phyloP scores from a whole-genome alignment of 2,888 invertebrate species.

The Pseudococcus viburni region DNA sequence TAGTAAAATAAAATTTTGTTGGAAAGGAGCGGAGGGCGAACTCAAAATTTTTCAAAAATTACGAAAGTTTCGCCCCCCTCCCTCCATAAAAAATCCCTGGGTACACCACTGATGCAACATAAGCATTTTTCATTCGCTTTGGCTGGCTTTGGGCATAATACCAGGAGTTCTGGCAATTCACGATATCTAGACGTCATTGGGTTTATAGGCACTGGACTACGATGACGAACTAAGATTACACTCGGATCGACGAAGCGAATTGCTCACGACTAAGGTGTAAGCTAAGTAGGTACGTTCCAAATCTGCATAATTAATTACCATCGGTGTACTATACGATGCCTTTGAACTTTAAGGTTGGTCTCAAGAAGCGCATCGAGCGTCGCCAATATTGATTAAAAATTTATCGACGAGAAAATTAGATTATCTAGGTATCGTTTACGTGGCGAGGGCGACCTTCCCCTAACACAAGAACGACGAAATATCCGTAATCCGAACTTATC shows the following conservation, averaged over 20 bases:
- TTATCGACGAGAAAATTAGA: slow-evolving; percentile 31
- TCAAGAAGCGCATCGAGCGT: not conserved
- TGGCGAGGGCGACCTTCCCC: not conserved
- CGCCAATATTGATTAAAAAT: not conserved
- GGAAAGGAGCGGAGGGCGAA: too few relatives aligned
- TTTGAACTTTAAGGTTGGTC: not conserved
- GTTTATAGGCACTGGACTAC: not conserved
- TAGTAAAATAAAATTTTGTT: too few relatives aligned
- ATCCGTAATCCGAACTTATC: not conserved
- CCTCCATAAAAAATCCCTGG: too few relatives aligned
- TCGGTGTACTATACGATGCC: not conserved
- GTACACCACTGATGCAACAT: too few relatives aligned
- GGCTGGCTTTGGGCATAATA: too few relatives aligned
- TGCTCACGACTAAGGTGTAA: not conserved
- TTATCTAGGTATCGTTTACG: not conserved
- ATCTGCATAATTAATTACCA: slow-evolving; percentile 11
- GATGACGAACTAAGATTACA: not conserved
- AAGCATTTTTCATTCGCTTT: too few relatives aligned
- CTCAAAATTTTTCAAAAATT: too few relatives aligned
- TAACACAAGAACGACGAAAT: not conserved
- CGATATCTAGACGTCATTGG: not conserved
- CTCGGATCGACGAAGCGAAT: not conserved
- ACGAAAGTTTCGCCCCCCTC: too few relatives aligned
- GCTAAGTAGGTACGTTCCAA: not conserved
- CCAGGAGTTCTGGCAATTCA: not conserved